Evolutionary conservation across 2,888 invertebrate genomes (phyloP).

Genomic region (Stenurella melanura): DNA sequence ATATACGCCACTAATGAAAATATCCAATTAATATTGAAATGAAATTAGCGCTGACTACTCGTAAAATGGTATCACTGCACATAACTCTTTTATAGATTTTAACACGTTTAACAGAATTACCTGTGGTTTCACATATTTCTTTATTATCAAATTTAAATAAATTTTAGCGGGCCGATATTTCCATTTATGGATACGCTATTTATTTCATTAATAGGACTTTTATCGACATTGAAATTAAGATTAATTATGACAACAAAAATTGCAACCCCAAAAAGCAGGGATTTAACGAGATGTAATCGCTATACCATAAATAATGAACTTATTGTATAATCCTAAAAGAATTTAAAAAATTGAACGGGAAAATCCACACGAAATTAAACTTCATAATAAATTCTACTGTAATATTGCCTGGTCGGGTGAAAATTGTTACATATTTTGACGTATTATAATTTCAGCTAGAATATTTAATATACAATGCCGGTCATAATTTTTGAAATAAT

Average conservation of each 20-base stretch:
- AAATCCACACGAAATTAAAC: background rate
- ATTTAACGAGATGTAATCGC: conserved; percentile 13
- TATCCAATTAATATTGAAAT: too few species aligned
- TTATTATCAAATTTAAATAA: background rate
- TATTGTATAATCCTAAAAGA: conserved; percentile 11
- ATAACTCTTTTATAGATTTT: background rate
- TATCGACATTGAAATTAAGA: conserved; percentile 9
- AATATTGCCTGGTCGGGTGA: too few species aligned
- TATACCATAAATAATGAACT: background rate
- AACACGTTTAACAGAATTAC: too few species aligned
- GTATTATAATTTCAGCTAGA: too few species aligned
- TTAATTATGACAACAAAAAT: conserved; percentile 22
- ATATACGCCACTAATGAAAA: too few species aligned
- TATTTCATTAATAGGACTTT: background rate
- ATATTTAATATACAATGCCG: too few species aligned
- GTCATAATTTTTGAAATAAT: too few species aligned
- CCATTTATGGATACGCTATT: conserved; percentile 2
- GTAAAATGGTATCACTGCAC: background rate
- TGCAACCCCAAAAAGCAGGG: conserved; percentile 11
- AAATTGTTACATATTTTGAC: too few species aligned
- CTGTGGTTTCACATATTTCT: background rate
- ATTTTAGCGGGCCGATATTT: background rate
- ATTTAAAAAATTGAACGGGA: conserved; percentile 5
- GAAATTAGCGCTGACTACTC: background rate
- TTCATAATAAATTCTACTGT: background rate